These are phyloP conservation scores for Brotula barbata DNA, from an alignment of 2,797 vertebrate genomes.

Conservation along the genomic window DNA sequence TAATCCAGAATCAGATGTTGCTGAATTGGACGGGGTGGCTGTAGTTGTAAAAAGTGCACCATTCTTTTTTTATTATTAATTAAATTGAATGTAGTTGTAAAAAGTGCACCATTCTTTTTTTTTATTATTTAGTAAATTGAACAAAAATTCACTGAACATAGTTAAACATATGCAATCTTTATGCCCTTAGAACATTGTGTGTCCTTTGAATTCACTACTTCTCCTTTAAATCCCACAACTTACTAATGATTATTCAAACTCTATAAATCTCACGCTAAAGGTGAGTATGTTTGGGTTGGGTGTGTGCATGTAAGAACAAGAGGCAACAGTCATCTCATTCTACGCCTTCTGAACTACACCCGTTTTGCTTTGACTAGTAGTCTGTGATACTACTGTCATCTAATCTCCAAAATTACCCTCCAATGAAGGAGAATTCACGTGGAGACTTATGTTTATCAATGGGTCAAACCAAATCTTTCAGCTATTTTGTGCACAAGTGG, in stretches of 20 bases:
- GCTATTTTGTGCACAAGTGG: constrained; percentile 67
- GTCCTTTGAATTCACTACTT: too few species aligned
- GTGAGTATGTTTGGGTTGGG: constrained; percentile 41
- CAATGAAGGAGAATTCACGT: constrained; percentile 52
- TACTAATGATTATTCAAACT: constrained; percentile 24
- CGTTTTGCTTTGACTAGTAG: constrained; percentile 59
- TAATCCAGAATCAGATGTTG: constrained; percentile 54
- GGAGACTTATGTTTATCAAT: constrained; percentile 60
- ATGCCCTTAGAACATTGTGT: too few species aligned
- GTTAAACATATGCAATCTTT: too few species aligned
- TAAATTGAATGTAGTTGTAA: too few species aligned
- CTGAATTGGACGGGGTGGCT: constrained; percentile 29
- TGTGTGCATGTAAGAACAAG: constrained; percentile 28
- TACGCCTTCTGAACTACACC: constrained; percentile 58
- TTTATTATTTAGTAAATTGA: too few species aligned
- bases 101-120: too few species aligned
- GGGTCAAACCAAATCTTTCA: constrained; percentile 53
- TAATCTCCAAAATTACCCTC: constrained; percentile 60
- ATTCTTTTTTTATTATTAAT: constrained; percentile 9
- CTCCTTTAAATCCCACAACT: background rate
- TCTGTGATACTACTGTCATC: constrained; percentile 56
- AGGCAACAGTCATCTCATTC: constrained; percentile 69
- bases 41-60: constrained; percentile 10
- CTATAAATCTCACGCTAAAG: constrained; percentile 30
- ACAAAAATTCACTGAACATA: too few species aligned